Percentiles rank a stretch among this genome's conserved stretches.
Conservation (phyloP, 2,888 invertebrate species). For the Callosobruchus maculatus region DNA sequence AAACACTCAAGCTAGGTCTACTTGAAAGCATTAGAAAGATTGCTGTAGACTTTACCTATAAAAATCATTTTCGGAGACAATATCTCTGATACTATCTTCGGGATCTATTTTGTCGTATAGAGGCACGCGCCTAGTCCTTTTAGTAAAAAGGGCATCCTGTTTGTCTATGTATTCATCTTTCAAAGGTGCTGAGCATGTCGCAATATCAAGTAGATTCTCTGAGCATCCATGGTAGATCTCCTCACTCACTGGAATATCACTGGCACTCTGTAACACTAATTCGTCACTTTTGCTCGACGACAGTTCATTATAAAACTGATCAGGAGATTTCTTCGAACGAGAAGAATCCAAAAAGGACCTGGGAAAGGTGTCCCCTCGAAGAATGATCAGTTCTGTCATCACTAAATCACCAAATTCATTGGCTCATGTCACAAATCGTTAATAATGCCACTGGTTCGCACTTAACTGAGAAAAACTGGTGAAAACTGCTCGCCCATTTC, state of each 20-base stretch:
- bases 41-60: constrained; percentile 49
- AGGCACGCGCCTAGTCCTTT: constrained; percentile 36
- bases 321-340: constrained; percentile 39
- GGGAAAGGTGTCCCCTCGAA: constrained; percentile 50
- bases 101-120: constrained; percentile 57
- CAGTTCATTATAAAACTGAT: constrained; percentile 48
- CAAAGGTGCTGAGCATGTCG: constrained; percentile 41
- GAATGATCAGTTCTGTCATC: constrained; percentile 48
- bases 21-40: not conserved
- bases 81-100: constrained; percentile 61
- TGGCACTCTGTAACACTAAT: constrained; percentile 50
- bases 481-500: not conserved
- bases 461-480: not conserved
- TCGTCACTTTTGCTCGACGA: constrained; percentile 55
- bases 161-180: constrained; percentile 40
- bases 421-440: not conserved
- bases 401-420: not conserved
- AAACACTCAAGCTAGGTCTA: too few relatives aligned
- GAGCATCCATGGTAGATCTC: constrained; percentile 51
- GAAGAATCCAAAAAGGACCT: constrained; percentile 48
- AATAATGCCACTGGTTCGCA: not conserved
- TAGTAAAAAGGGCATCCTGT: constrained; percentile 35
- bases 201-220: constrained; percentile 46
- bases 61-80: constrained; percentile 61
- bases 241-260: constrained; percentile 42